Evolutionary conservation across 2,113 vertebrate genomes (phyloP).

Genomic region (Camelus dromedarius): DNA sequence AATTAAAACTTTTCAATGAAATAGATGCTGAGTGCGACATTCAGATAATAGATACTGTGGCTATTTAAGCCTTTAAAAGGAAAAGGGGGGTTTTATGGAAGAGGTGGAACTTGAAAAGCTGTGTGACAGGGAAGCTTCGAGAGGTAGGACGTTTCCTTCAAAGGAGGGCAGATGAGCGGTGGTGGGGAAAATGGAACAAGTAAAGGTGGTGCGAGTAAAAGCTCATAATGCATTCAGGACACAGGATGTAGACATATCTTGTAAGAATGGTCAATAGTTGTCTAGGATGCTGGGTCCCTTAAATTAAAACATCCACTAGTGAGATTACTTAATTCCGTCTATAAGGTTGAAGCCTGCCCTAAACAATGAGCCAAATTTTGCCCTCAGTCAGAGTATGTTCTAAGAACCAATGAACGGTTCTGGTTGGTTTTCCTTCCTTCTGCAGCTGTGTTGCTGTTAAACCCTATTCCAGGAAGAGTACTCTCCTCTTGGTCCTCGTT

Average conservation of each 20-base stretch:
- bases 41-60: not conserved
- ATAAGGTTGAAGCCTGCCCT: not conserved
- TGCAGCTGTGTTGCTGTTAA: not conserved
- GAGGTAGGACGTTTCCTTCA: not conserved
- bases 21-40: not conserved
- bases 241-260: not conserved
- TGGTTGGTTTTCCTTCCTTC: not conserved
- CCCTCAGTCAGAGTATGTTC: not conserved
- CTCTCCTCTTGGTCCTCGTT: not conserved
- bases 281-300: not conserved
- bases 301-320: not conserved
- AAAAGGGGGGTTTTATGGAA: not conserved
- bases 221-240: not conserved
- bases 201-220: not conserved
- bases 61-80: not conserved
- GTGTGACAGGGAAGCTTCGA: not conserved
- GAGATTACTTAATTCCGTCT: not conserved
- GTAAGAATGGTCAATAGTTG: not conserved
- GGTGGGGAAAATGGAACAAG: not conserved
- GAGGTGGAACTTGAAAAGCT: not conserved
- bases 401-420: not conserved
- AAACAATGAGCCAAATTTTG: not conserved
- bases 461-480: accelerated
- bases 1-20: not conserved
- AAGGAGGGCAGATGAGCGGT: not conserved